phyloP scores from a whole-genome alignment of 1,140 invertebrate species.

The Thaumatotibia leucotreta region DNA sequence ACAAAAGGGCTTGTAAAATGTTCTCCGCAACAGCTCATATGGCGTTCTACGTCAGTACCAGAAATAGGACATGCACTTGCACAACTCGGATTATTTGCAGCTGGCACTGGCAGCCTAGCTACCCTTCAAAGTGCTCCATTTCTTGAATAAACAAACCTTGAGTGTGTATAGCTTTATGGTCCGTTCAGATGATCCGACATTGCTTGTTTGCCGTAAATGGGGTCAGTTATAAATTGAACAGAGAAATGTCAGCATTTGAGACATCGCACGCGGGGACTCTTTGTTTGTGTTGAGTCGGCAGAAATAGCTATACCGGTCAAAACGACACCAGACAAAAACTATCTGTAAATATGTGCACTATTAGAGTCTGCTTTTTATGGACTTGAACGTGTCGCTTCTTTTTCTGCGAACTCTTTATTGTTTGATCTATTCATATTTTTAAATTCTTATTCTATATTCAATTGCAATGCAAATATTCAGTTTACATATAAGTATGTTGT shows the following conservation, averaged over 20 bases:
- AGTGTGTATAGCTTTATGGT: not conserved
- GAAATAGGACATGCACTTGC: conserved; percentile 4
- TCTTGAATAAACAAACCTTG: not conserved
- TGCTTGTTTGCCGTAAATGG: not conserved
- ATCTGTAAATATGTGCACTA: too few relatives aligned
- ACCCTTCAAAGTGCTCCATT: not conserved
- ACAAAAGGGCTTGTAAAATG: not conserved
- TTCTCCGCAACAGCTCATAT: not conserved
- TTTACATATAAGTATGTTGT: too few relatives aligned
- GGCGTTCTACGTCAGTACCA: not conserved
- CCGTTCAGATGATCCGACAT: not conserved
- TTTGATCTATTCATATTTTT: too few relatives aligned
- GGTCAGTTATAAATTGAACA: not conserved
- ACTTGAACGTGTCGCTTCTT: too few relatives aligned
- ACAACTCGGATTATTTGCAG: not conserved
- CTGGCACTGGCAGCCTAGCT: not conserved
- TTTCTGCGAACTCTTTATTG: too few relatives aligned
- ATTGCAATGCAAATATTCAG: too few relatives aligned
- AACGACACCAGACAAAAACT: too few relatives aligned
- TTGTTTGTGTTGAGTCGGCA: not conserved
- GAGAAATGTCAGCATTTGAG: not conserved
- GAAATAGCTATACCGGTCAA: too few relatives aligned
- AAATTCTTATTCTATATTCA: too few relatives aligned
- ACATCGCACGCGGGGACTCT: not conserved
- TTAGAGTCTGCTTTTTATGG: too few relatives aligned